Base-by-base conservation (phyloP, 2,797 vertebrate genomes). In the Periophthalmus magnuspinnatus region DNA sequence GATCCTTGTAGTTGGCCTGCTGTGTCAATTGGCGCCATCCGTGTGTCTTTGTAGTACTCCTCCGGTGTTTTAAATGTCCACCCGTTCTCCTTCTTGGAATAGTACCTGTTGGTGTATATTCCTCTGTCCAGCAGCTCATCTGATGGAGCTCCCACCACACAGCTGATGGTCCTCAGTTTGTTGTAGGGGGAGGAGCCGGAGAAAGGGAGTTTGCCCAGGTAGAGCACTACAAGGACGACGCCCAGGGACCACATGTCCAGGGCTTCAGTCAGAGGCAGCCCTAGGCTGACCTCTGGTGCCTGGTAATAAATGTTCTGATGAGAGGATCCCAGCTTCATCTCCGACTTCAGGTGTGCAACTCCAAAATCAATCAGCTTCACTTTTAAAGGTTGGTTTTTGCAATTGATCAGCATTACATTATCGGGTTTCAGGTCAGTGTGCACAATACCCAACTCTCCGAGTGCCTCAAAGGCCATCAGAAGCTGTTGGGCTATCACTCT, bases 161-260 rank as follows among this genome's bases (percentile, higher is more conserved):
- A n/a, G 16, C 0, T 52, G 6, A 52, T 52, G 50, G 50, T 52
- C 50, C 50, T 52, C 19, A 52, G 50, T 19, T 52, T 52, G 50
- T 52, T n/a, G 50, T 52, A 52, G 19, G 5, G 6, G 6, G 19
- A 52, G 50, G 50, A n/a, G 0, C 19, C 17, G 0, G 50, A 52
- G 50, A 52, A 52, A 19, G 50, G 50, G 5, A 3, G 16, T 8
- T 19, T 8, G 19, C 6, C 50, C 19, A 52, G 50, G 50, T 21
- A n/a, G 19, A 52, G 50, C 0, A 6, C 1, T 5, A 52, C 50
- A 1, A 52, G 50, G 7, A 16, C 0, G 50, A 17, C 5, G 19
- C 50, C 50, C n/a, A 52, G n/a, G 19, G 50, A 52, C 50, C 50
- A 52, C 50, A 52, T 52, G 50, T 52, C 50, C 50, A 52, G 50